A percentile compares a stretch with the other conserved stretches of the same genome.
Conservation (phyloP, 2,888 invertebrate genomes). For the Tetramorium bicarinatum region DNA sequence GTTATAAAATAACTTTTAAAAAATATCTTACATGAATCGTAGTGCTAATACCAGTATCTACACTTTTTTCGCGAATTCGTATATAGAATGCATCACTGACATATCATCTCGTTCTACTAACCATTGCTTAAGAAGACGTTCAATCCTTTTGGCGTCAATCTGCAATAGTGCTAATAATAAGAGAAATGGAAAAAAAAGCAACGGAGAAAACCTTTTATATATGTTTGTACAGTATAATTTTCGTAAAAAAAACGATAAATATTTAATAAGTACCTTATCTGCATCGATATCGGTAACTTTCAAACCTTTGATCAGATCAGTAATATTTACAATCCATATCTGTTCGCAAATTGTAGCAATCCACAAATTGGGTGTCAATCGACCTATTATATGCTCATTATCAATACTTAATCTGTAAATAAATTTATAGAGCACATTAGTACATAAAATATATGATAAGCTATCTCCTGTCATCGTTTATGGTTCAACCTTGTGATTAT, state of each 20-base stretch:
- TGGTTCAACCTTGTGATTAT: conserved; percentile 71
- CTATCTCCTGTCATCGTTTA: conserved; percentile 49
- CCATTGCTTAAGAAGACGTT: conserved; percentile 74
- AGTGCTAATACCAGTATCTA: neutral
- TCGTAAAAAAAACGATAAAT: neutral
- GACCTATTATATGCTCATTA: conserved; percentile 71
- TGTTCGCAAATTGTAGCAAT: conserved; percentile 69
- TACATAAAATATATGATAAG: conserved; percentile 32
- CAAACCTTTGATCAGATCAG: conserved; percentile 67
- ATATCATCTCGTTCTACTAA: conserved; percentile 74
- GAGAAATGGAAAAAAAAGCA: neutral
- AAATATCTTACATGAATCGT: neutral
- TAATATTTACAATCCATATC: conserved; percentile 75
- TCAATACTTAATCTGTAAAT: conserved; percentile 50
- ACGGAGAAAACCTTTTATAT: neutral
- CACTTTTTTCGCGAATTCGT: conserved; percentile 58
- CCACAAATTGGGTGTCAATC: conserved; percentile 74
- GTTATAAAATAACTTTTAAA: neutral
- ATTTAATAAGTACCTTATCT: conserved; percentile 56
- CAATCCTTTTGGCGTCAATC: conserved; percentile 70
- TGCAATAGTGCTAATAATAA: conserved; percentile 56
- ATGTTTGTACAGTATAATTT: conserved; percentile 1
- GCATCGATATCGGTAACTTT: conserved; percentile 41
- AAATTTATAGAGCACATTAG: neutral
- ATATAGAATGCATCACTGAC: conserved; percentile 76